Base-by-base conservation (phyloP, 1,140 invertebrate species). In the Octopus sinensis region DNA sequence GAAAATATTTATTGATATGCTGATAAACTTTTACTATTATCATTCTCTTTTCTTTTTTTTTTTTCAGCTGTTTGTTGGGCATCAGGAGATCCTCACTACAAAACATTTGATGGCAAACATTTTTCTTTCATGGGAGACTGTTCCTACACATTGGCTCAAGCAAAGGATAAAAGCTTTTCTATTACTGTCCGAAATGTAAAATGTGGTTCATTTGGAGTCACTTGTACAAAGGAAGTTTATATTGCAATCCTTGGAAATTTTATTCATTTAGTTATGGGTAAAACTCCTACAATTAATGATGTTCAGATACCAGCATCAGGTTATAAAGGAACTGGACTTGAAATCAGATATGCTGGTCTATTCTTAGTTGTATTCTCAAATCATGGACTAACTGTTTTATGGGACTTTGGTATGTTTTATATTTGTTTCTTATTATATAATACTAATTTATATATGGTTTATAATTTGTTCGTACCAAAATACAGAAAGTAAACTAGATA, bases 91-190 rank as follows among this genome's bases (percentile, higher is more conserved):
- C 88, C 87, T 53, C 88, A 88, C 54, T 83, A 87, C 54, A 85
- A 73, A 43, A 86, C 88, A 30, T 87, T 87, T 83, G 86, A 88
- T 84, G 82, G 79, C 43, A 80, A 78, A 85, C 90, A 93, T 9
- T 97, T 93, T 87, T 94, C 96, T 86, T 96, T 96, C 89, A 95
- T 96, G 90, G 96, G 96, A 7, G 93, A 94, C 73, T 97, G 96
- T 87, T 94, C 95, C 81, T 97, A 97, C 86, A 92, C 96, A n/a
- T 89, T 97, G 13, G 93, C 93, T 1, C 95, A 96, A 88, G 23
- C 81, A 5, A 53, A 73, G 0, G 81, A 62, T n/a, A 80, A 81
- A 13, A 78, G 56, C 4, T 52, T 76, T 30, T 17, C 76, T 5
- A 79, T 89, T 54, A 81, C 71, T 51, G 87, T 88, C 6, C 90